These are phyloP conservation scores for Parochlus steinenii DNA, from an alignment of 2,888 invertebrate species.

Conservation along the genomic window DNA sequence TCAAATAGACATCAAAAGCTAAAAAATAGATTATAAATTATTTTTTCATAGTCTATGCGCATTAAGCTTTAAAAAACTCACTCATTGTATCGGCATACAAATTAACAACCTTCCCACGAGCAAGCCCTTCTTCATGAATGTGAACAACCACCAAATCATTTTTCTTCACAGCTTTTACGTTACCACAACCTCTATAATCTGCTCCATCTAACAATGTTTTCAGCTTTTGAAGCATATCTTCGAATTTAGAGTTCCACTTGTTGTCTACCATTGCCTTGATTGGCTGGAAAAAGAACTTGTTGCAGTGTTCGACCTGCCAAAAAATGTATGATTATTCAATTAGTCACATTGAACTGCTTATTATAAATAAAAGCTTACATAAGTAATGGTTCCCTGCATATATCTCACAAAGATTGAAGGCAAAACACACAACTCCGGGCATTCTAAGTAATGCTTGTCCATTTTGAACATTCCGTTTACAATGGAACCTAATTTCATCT, in stretches of 20 bases:
- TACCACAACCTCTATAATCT: too few relatives aligned
- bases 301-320: constrained; percentile 22
- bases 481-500: constrained; percentile 21
- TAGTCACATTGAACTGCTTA: too few relatives aligned
- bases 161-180: too few relatives aligned
- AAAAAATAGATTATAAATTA: too few relatives aligned
- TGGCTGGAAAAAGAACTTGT: constrained; percentile 28
- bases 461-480: constrained; percentile 21
- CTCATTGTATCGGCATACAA: too few relatives aligned
- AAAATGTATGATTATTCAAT: constrained; percentile 4
- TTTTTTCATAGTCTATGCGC: too few relatives aligned
- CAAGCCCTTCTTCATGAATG: too few relatives aligned
- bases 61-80: too few relatives aligned
- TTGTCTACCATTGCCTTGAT: constrained; percentile 15
- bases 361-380: constrained; percentile 40
- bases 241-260: too few relatives aligned
- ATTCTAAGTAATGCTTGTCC: constrained; percentile 18
- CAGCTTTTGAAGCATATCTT: background rate
- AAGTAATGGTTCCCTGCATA: constrained; percentile 31
- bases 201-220: too few relatives aligned
- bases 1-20: constrained; percentile 44
- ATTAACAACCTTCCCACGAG: too few relatives aligned
- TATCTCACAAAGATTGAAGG: constrained; percentile 39
- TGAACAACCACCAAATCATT: too few relatives aligned
- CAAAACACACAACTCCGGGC: constrained; percentile 39